Base-by-base conservation (phyloP, 2,797 vertebrate genomes). In the Falco rusticolus region DNA sequence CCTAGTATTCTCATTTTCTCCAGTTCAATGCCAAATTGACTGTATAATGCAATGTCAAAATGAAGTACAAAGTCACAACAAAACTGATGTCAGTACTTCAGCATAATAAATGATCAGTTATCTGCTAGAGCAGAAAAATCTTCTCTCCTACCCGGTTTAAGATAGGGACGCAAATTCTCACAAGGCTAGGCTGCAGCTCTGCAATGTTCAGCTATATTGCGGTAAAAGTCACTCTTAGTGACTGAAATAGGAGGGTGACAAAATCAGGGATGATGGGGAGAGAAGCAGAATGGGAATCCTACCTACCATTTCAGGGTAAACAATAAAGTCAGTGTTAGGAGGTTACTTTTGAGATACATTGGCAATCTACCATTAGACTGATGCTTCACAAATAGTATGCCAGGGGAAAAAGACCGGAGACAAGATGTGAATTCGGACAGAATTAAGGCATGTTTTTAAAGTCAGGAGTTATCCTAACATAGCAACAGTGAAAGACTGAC, bases 21-120 rank as follows among this genome's bases (percentile, higher is more conserved):
- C 92, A 70, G 84, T 86, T 89, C 56, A 4, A 61, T 65, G 92
- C 78, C 95, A 96, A 94, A 91, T 87, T 63, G 88, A 91, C 79
- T 84, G 82, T 63, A 84, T 59, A 96, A 97, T 75, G 90, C 83
- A 74, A 93, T 48, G 84, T 82, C 94, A 95, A 95, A 93, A 93
- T 72, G 95, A 87, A 95, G 87, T 51, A 84, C 91, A 94, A 95
- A 95, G 87, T 68, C 48, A 72, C 90, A 90, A 90, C 83, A 90
- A 59, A 93, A 88, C 81, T 9, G 21, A 84, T 91, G 91, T 64
- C 79, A 75, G 79, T 48, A 75, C 84, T 90, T 61, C 53, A 96
- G 82, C 41, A 45, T 74, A 89, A 96, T 47, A 92, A 91, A 96
- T 29, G 18, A 93, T 76, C 70, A 29, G 74, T 20, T 85, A 90